Evolutionary conservation across 1,140 invertebrate genomes (phyloP), one percentile per base, ranked within the genome.

Genomic region (Kradibia gibbosae): DNA sequence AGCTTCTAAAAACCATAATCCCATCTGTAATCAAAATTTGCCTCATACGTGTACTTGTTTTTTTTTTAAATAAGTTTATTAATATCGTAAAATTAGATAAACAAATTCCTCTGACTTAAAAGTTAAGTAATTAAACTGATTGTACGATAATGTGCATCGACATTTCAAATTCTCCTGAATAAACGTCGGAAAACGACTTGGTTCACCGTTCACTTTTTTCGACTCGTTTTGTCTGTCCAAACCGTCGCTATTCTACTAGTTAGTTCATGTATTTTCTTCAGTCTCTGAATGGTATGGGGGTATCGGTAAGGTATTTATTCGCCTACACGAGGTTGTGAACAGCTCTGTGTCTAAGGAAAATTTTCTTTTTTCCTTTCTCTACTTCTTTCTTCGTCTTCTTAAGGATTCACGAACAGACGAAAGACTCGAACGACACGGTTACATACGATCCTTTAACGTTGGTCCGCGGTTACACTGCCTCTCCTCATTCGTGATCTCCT

Each of bases 181-280:
- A 34, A 65, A 36, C 20, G 3, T n/a, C n/a, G n/a, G n/a, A n/a
- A n/a, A n/a, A n/a, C n/a, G n/a, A 1, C 20, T 8, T 2, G 34
- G 34, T 39, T 22, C 17, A n/a, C 34, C 22, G 34, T 39, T 22
- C 17, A n/a, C 34, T 36, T 22, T 39, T 39, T 3, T 22, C 8
- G 34, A 10, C 17, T 22, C 34, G 20, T 28, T 31, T 13, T 3
- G 70, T 31, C 42, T 15, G 39, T 45, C 42, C 42, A 15, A 45
- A 71, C n/a, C n/a, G 70, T 48, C 42, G 25, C 42, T 71, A 48
- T 71, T 71, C 70, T 71, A 71, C 70, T 71, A 48, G 70, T 3
- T 20, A 36, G 0, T 25, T 39, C 39, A 8, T 48, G 11, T 17
- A n/a, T 22, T 8, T 67, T 67, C 20, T 8, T 1, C 42, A 28